Evolutionary conservation across 2,888 invertebrate species (phyloP), one percentile per base, ranked within the genome.

Genomic region (Peribatodes rhomboidaria): DNA sequence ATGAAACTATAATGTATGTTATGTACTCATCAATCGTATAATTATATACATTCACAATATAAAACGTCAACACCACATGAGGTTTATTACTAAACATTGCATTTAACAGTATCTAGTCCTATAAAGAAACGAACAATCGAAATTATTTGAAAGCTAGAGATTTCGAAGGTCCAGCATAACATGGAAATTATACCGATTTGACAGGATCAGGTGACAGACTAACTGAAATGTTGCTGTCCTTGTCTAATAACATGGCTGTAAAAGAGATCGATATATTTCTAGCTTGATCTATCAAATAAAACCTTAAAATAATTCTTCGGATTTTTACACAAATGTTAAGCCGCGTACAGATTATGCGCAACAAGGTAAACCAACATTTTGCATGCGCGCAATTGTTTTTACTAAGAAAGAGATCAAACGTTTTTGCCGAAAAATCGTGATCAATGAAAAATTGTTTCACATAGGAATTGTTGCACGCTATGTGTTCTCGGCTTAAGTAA

Each of bases 1-100:
- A 65, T 67, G 67, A 75, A 75, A 74, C 74, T 75, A 72, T 49
- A 49, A 37, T 35, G n/a, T 44, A 31, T 37, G 46, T 57, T 58
- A 61, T 61, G 61, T 52, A 52, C 56, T 61, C 69, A 62, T 69
- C 57, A 58, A 52, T 57, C 53, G 58, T 64, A 57, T 64, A 64
- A 41, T 63, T 42, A 61, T 50, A 31, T 52, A 57, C 46, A 54
- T 54, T 50, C 53, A 64, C 47, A 64, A 55, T 59, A 59, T 64
- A 49, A 47, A 64, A 64, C 64, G 33, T 65, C 55, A 59, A 59
- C 31, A 37, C 55, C 60, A 33, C 52, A 31, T 47, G 46, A 50
- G 37, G 58, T 31, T 33, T 56, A 46, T n/a, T 2, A 27, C 6
- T 54, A 50, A 56, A 49, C 31, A 61, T 61, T 50, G 55, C 56